Evolutionary conservation across 2,113 vertebrate species (phyloP), one percentile per base, ranked within the genome.

Genomic region (Onychorhynchus coronatus): DNA sequence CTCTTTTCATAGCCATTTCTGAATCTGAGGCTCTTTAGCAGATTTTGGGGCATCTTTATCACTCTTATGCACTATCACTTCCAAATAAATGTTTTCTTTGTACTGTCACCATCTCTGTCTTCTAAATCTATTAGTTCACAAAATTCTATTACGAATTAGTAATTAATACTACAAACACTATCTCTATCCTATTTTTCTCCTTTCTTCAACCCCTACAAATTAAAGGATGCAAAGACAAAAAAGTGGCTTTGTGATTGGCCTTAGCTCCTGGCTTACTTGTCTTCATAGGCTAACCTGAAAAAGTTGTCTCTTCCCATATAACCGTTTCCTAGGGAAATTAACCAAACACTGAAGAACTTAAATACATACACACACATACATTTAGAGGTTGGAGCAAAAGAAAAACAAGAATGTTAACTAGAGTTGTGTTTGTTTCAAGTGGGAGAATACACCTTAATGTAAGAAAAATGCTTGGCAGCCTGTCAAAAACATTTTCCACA

Each of bases 291-390:
- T 11, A 31, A 56, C 9, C 7, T 11, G 61, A 72, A 47, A 56
- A 35, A 72, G 27, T 3, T 39, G 16, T 11, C 6, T 89, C 47
- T 6, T 61, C 28, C 44, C 20, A 49, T 23, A 24, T 14, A 41
- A 59, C 6, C 14, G 9, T 24, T 83, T 90, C 33, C 68, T 59
- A 20, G 30, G 24, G 30, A 81, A 80, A 78, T 50, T 28, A 44
- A 24, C 10, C 17, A 31, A 55, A 67, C 14, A 12, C 27, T 41
- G 35, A 83, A 66, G 12, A 77, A 66, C 19, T n/a, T 61, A 52
- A 66, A 72, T 49, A 33, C 8, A 33, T 30, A 6, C 2, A 49
- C 5, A 46, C 1, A 0, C 24, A 39, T 7, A 53, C 5, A 47
- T 62, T 46, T 71, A 35, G 55, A 80, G 6, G 16, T 8, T 35